Base-by-base conservation (phyloP, 2,797 vertebrate genomes). In the Typhlichthys eigenmanni region DNA sequence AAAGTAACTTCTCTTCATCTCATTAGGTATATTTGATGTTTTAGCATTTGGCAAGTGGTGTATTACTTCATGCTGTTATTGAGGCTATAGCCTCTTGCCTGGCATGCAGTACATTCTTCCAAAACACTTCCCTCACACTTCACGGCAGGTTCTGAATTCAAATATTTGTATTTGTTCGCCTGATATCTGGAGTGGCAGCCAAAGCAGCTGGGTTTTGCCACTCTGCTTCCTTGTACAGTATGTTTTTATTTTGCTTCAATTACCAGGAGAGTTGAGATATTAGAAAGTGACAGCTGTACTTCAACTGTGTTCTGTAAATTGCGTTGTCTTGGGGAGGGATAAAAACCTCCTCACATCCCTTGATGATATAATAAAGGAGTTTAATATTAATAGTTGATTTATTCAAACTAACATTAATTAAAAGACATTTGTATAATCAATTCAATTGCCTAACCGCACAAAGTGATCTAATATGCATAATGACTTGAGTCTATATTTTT, bases 331-430 rank as follows among this genome's bases (percentile, higher is more conserved):
- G 2, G 55, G 60, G 62, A 68, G 69, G 70, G 58, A 66, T 82
- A 77, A 62, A 57, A 66, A 16, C 8, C 61, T 57, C 60, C 48
- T 80, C 68, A 54, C 64, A 57, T 89, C 85, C 86, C 87, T 60
- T 69, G 88, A 83, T 81, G 69, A 81, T 85, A 83, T 74, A 24
- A 66, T 32, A 82, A 83, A 81, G 57, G 65, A 73, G 84, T 88
- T 91, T 86, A 89, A 86, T 88, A 89, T 85, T 79, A 29, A 29
- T 76, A 74, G 66, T 78, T 89, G 87, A 90, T 92, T 73, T 90
- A 91, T 91, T 92, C 86, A 88, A 86, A 81, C 68, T 72, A 80
- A 84, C 72, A 71, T 86, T 89, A 89, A 89, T 91, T 91, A 88
- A 89, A 88, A 80, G 66, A 65, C 82, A 88, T 85, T 78, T 80